Evolutionary conservation across 92 coral and sea anemone genomes (phyloP).

Genomic region (Zoanthus solanderi): DNA sequence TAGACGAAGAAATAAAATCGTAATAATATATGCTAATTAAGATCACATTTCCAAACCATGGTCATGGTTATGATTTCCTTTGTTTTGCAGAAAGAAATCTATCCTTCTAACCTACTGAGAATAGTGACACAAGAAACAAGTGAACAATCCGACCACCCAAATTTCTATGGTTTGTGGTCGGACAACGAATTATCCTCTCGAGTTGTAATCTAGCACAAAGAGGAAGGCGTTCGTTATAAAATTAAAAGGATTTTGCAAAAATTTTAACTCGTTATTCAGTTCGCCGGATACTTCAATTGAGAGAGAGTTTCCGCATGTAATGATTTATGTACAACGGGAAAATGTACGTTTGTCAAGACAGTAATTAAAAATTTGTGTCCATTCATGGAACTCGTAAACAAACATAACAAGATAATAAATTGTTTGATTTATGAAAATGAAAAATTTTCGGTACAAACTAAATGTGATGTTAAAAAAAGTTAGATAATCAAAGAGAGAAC

Average conservation of each 20-base stretch:
- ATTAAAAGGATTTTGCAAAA: conserved; percentile 34
- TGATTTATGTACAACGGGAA: neutral
- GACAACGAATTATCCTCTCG: conserved; percentile 17
- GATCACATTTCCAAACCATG: too few relatives aligned
- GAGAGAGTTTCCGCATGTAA: conserved; percentile 8
- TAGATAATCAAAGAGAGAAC: neutral
- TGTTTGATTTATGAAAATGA: neutral
- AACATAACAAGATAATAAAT: neutral
- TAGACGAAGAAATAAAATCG: too few relatives aligned
- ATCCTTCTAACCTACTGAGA: too few relatives aligned
- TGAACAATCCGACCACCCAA: conserved; percentile 21
- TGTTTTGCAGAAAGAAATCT: too few relatives aligned
- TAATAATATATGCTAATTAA: too few relatives aligned
- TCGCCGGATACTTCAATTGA: conserved; percentile 31
- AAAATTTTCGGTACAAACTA: neutral
- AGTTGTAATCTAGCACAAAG: conserved; percentile 23
- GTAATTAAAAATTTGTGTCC: neutral
- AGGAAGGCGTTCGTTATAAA: conserved; percentile 38
- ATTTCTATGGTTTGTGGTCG: conserved; percentile 33
- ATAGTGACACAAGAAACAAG: neutral
- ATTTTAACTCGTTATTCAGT: neutral
- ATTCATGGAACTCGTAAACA: neutral
- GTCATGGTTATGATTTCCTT: too few relatives aligned
- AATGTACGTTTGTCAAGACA: neutral
- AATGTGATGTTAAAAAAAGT: neutral